phyloP scores from a whole-genome alignment of 2,113 vertebrate species.

The Galemys pyrenaicus region DNA sequence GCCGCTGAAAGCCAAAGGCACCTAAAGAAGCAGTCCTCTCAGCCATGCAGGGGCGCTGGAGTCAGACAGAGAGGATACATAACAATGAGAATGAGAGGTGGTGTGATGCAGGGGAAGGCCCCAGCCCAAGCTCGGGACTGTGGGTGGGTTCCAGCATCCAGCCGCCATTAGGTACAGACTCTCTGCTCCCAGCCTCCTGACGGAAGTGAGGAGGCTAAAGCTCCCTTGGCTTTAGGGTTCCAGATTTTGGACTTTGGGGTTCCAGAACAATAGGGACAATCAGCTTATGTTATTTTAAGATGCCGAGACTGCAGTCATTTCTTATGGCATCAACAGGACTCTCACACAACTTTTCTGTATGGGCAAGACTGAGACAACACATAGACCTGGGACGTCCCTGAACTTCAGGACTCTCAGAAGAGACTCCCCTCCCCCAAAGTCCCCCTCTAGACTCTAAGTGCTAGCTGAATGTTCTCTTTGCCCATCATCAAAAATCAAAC shows the following conservation, averaged over 20 bases:
- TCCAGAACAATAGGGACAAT: background rate
- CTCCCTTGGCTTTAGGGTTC: background rate
- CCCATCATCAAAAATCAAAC: background rate
- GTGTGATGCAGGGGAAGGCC: background rate
- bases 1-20: background rate
- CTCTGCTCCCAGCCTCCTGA: background rate
- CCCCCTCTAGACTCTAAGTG: background rate
- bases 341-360: background rate
- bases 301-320: background rate
- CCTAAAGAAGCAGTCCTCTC: background rate
- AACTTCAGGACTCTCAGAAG: background rate
- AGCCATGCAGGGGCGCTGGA: background rate
- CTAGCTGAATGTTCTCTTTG: background rate
- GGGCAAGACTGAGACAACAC: background rate
- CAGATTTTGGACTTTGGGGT: background rate
- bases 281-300: background rate
- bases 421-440: background rate
- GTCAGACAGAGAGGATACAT: no score
- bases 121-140: background rate
- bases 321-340: background rate
- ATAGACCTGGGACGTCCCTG: background rate
- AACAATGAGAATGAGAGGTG: background rate
- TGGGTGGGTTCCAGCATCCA: background rate
- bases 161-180: background rate
- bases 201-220: background rate